Percentiles rank a stretch among this genome's conserved stretches.
Conservation (phyloP, 2,888 invertebrate genomes). For the Galerucella pusilla region DNA sequence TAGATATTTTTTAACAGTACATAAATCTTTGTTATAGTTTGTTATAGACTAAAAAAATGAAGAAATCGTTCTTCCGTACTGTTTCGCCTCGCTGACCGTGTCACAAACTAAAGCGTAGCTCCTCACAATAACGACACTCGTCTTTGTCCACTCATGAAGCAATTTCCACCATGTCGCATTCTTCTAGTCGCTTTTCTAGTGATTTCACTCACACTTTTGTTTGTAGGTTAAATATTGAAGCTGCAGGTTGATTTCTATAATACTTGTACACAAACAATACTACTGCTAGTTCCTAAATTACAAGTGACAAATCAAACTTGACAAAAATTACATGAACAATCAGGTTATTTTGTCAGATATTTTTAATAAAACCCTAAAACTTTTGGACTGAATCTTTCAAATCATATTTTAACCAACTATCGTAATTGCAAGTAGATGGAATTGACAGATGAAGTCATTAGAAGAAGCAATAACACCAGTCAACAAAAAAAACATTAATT, state of each 20-base stretch:
- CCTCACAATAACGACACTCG: slow-evolving; percentile 48
- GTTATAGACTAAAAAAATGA: slow-evolving; percentile 32
- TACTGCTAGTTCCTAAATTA: too few species aligned
- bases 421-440: too few species aligned
- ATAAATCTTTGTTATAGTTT: neutral
- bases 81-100: slow-evolving; percentile 56
- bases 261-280: neutral
- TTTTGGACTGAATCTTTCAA: too few species aligned
- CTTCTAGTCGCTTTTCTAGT: slow-evolving; percentile 37
- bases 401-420: too few species aligned
- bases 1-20: neutral
- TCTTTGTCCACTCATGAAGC: slow-evolving; percentile 54
- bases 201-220: slow-evolving; percentile 13
- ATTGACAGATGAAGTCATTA: too few species aligned
- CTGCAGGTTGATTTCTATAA: neutral
- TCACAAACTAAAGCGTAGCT: slow-evolving; percentile 55
- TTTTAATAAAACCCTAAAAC: too few species aligned
- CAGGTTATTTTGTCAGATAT: too few species aligned
- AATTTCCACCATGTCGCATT: slow-evolving; percentile 50
- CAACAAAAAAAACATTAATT: too few species aligned
- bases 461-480: too few species aligned
- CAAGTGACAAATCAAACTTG: too few species aligned
- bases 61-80: slow-evolving; percentile 59
- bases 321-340: too few species aligned
- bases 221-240: slow-evolving; percentile 4